Percentiles rank a stretch among this genome's conserved stretches.
These are phyloP conservation scores for Philantomba maxwellii DNA, from an alignment of 2,113 vertebrate species.

Conservation along the genomic window DNA sequence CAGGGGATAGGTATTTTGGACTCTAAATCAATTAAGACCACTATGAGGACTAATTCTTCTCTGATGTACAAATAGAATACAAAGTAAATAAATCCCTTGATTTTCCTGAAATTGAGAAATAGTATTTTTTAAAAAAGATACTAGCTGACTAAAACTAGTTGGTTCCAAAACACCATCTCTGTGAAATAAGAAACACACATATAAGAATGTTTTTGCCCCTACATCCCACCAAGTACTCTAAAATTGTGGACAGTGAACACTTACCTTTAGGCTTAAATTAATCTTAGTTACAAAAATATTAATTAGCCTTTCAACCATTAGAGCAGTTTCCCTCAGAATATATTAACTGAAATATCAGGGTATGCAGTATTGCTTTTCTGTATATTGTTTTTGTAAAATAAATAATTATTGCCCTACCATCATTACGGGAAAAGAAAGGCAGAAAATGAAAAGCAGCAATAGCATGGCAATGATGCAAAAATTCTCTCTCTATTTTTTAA, in stretches of 20 bases:
- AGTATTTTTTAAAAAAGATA: neutral
- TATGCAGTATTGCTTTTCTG: neutral
- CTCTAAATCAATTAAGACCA: neutral
- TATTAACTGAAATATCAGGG: neutral
- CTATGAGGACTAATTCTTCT: neutral
- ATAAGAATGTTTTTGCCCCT: neutral
- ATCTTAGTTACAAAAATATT: slow-evolving; percentile 25
- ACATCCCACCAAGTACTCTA: neutral
- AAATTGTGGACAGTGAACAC: neutral
- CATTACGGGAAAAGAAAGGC: neutral
- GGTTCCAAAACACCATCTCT: neutral
- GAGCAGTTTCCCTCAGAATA: neutral
- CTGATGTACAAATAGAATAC: neutral
- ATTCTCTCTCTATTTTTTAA: neutral
- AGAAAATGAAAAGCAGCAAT: neutral
- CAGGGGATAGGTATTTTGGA: neutral
- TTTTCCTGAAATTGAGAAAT: neutral
- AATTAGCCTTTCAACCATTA: neutral
- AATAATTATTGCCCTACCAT: slow-evolving; percentile 7
- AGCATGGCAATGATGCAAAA: neutral
- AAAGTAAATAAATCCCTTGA: neutral
- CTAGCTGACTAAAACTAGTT: neutral
- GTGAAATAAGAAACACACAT: neutral
- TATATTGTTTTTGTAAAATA: neutral
- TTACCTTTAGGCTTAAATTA: neutral